phyloP scores from a whole-genome alignment of 2,113 vertebrate species.

The Triplophysa siluroides region DNA sequence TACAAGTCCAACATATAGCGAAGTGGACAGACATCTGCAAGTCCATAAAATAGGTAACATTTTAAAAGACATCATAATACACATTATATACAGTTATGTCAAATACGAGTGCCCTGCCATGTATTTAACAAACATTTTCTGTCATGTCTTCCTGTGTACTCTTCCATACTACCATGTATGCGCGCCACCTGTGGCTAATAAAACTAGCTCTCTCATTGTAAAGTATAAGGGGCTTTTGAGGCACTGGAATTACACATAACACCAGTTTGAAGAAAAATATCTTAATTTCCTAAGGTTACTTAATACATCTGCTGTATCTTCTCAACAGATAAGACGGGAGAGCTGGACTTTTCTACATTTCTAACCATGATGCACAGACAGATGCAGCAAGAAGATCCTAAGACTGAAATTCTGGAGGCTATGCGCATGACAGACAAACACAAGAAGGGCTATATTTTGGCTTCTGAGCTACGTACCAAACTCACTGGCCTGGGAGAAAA shows the following conservation, averaged over 20 bases:
- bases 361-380: constrained; percentile 92
- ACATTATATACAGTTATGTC: background rate
- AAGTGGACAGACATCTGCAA: constrained; percentile 85
- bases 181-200: background rate
- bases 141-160: background rate
- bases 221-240: background rate
- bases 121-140: background rate
- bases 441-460: constrained; percentile 81
- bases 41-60: constrained; percentile 83
- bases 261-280: background rate
- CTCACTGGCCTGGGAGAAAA: constrained; percentile 90
- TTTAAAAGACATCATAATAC: background rate
- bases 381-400: constrained; percentile 88
- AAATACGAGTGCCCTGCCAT: background rate
- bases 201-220: background rate
- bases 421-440: constrained; percentile 89
- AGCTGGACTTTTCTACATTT: constrained; percentile 95
- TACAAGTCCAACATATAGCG: constrained; percentile 81
- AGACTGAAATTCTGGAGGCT: constrained; percentile 86
- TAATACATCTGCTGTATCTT: background rate
- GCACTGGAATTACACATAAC: background rate
- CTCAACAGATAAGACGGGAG: constrained; percentile 72
- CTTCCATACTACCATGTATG: background rate
- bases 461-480: constrained; percentile 83
- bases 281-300: background rate